Percentiles rank a stretch among this genome's conserved stretches.
Conservation (phyloP, 2,797 vertebrate species). For the Chrysocyon brachyurus region DNA sequence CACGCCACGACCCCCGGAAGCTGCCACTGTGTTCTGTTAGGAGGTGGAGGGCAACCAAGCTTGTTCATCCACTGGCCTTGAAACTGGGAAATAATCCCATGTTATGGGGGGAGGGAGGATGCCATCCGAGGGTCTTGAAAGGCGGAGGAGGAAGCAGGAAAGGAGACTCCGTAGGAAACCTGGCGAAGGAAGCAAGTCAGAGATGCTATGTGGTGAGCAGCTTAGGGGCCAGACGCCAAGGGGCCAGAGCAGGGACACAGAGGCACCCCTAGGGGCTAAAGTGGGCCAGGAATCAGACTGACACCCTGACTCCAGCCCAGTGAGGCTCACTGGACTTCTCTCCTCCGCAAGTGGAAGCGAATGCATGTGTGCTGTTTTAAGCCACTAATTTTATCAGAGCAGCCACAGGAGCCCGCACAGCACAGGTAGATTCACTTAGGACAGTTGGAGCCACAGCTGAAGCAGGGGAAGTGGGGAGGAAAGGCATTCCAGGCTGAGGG, state of each 20-base stretch:
- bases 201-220: accelerated
- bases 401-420: accelerated
- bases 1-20: accelerated
- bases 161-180: neutral
- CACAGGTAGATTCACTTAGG: neutral
- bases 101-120: no score
- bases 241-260: neutral
- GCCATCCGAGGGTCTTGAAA: neutral
- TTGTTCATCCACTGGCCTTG: neutral
- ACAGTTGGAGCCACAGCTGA: neutral
- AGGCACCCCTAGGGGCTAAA: neutral
- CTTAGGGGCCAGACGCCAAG: neutral
- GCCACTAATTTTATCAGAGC: accelerated
- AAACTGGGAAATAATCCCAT: neutral
- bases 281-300: neutral
- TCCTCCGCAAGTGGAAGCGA: no score
- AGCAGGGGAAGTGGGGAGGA: no score
- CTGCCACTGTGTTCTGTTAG: accelerated
- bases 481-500: neutral
- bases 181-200: neutral
- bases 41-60: accelerated
- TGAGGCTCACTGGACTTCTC: neutral
- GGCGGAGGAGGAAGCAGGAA: no score
- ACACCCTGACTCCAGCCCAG: neutral
- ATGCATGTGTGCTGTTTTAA: neutral